Evolutionary conservation across 2,113 vertebrate species (phyloP).

Genomic region (Bathybates hornii): DNA sequence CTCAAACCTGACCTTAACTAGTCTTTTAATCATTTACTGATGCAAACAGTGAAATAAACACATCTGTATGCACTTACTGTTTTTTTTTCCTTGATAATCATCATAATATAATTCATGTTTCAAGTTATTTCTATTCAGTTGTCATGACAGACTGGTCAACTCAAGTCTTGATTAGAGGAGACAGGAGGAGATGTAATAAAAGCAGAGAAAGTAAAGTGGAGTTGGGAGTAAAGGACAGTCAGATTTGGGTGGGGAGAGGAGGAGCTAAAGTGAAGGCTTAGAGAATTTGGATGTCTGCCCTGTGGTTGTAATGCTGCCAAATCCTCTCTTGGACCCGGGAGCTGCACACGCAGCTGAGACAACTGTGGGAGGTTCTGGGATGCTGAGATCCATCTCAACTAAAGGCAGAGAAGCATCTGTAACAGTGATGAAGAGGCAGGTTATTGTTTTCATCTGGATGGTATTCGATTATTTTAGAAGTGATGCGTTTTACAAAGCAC

Average conservation of each 20-base stretch:
- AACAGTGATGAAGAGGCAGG: conserved; percentile 2
- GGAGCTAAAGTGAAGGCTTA: neutral
- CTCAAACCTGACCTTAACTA: neutral
- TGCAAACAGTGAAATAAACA: neutral
- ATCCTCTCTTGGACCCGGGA: conserved; percentile 16
- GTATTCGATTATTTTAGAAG: neutral
- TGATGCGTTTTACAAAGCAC: neutral
- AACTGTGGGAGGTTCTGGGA: conserved; percentile 33
- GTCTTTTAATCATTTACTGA: neutral
- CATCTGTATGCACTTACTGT: neutral
- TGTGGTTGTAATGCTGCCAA: conserved; percentile 35
- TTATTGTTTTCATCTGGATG: conserved; percentile 10
- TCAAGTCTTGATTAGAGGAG: neutral
- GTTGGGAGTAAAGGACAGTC: neutral
- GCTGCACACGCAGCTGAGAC: conserved; percentile 20
- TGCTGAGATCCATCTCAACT: conserved; percentile 3
- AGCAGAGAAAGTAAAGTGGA: neutral
- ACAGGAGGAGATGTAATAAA: neutral
- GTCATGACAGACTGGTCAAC: neutral
- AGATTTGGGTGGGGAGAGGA: neutral
- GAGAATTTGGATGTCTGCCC: conserved; percentile 34
- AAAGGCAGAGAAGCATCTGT: neutral
- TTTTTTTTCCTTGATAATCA: neutral
- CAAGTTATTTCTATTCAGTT: neutral
- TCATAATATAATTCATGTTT: neutral